Base-by-base conservation (phyloP, 2,113 vertebrate species). In the Phyllostomus discolor region DNA sequence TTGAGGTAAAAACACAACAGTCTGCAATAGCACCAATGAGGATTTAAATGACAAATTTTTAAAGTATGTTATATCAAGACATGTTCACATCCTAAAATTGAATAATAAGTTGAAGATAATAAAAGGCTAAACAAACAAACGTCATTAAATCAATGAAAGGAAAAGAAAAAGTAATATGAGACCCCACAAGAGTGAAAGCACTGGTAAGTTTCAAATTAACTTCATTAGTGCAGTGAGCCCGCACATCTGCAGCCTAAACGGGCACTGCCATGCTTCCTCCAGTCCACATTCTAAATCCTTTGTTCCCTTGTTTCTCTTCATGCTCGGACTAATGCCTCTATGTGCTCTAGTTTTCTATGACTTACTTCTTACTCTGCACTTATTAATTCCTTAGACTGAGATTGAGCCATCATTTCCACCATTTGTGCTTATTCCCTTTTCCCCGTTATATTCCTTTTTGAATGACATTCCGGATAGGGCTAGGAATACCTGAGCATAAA, bases 81-180 rank as follows among this genome's bases (percentile, higher is more conserved):
- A 93, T 20, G 2, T 50, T 90, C 20, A 48, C 2, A 72, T 26
- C 19, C 41, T 89, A 94, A 80, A 10, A 10, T 4, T 89, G 19
- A 67, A 52, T 19, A 90, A 85, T 70, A 78, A 91, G 38, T 43
- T 67, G 66, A 94, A 73, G 28, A 48, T 9, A 81, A 90, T 26
- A 14, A 90, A 90, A 89, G 59, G n/a, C 35, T 79, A 89, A 86
- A 76, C 41, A 69, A 86, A 43, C 26, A 54, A 54, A 96, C 91
- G 11, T 64, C 78, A 91, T 38, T 41, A 95, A 43, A 46, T 64
- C 41, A 90, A 52, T 15, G 14, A 89, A 10, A 75, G 5, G 17
- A 83, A 87, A 76, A 88, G 14, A 35, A 90, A 90, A 87, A 20
- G 46, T 70, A 64, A 35, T 24, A 11, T 35, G 46, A 82, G n/a